These are phyloP conservation scores for Corbicula japonica DNA, from an alignment of 2,888 invertebrate species.

Conservation along the genomic window DNA sequence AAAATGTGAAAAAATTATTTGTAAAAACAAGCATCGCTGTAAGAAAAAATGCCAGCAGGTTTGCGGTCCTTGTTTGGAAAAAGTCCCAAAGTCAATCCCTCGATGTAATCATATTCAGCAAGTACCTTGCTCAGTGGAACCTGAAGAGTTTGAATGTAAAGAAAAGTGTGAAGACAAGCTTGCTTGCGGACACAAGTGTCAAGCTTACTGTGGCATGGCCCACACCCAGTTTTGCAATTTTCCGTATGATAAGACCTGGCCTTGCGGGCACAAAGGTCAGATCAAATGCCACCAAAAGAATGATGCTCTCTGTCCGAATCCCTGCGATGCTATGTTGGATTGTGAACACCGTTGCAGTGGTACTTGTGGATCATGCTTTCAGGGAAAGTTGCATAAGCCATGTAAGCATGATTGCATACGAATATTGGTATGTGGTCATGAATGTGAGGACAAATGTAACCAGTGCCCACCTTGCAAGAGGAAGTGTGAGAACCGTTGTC, in stretches of 20 bases:
- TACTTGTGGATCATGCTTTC: slow-evolving; percentile 88
- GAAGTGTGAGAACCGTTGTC: slow-evolving; percentile 85
- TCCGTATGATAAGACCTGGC: slow-evolving; percentile 49
- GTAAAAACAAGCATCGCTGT: slow-evolving; percentile 67
- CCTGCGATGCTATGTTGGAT: slow-evolving; percentile 61
- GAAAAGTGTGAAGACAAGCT: slow-evolving; percentile 63
- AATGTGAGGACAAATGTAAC: slow-evolving; percentile 82
- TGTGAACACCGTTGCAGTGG: slow-evolving; percentile 83
- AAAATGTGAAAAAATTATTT: slow-evolving; percentile 62
- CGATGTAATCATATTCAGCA: slow-evolving; percentile 78
- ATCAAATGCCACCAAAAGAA: slow-evolving; percentile 58
- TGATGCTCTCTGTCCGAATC: slow-evolving; percentile 42
- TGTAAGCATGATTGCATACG: slow-evolving; percentile 89
- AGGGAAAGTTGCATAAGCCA: slow-evolving; percentile 89
- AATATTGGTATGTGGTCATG: slow-evolving; percentile 87
- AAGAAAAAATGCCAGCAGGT: slow-evolving; percentile 87
- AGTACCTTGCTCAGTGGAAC: slow-evolving; percentile 75
- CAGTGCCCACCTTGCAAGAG: slow-evolving; percentile 85
- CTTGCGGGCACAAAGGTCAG: slow-evolving; percentile 63
- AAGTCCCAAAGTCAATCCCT: slow-evolving; percentile 71
- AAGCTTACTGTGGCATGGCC: slow-evolving; percentile 60
- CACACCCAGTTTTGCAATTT: slow-evolving; percentile 53
- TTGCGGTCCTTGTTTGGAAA: slow-evolving; percentile 71
- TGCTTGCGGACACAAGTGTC: too few relatives aligned
- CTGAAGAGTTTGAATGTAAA: slow-evolving; percentile 73